Base-by-base conservation (phyloP, 2,797 vertebrate genomes). In the Megalops cyprinoides region DNA sequence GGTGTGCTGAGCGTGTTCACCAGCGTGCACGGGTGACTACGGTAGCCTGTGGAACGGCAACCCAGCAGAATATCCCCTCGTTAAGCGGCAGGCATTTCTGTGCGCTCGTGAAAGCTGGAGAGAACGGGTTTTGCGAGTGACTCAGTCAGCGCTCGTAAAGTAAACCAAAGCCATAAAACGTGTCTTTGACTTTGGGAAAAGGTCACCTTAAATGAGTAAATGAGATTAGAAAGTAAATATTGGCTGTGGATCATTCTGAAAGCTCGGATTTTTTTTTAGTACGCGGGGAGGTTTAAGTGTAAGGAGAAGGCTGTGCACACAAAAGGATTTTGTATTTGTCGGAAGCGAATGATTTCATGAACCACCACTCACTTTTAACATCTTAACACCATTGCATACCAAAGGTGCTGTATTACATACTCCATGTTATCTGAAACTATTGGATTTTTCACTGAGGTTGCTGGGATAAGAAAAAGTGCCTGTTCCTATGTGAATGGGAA, bases 141-240 rank as follows among this genome's bases (percentile, higher is more conserved):
- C 31, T 67, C 25, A 14, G 60, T 65, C 60, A 14, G 34, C 9
- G 60, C 60, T 34, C 10, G 15, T 39, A 37, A 67, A 67, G 62
- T 34, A 37, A 20, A 34, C 28, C 18, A 0, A 67, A 39, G 12
- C 14, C 62, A 4, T 67, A 67, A 67, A 67, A 67, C 2, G 34
- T 37, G 62, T 1, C 62, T 69, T 69, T n/a, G 62, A 67, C 62
- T 67, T 67, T 39, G 34, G 58, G 34, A 44, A 67, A 69, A 8
- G 65, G 65, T 60, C 65, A 69, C 65, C 37, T 69, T 69, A 9
- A 39, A 23, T 15, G 65, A 69, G 65, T 5, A 37, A 39, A 42
- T 69, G 65, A 67, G 62, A 67, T 67, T 39, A 37, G 34, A 69
- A 42, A 42, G 34, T 69, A 42, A 69, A 69, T 69, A 69, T 42